phyloP scores from a whole-genome alignment of 2,797 vertebrate species.

The Enteromius paludinosus region DNA sequence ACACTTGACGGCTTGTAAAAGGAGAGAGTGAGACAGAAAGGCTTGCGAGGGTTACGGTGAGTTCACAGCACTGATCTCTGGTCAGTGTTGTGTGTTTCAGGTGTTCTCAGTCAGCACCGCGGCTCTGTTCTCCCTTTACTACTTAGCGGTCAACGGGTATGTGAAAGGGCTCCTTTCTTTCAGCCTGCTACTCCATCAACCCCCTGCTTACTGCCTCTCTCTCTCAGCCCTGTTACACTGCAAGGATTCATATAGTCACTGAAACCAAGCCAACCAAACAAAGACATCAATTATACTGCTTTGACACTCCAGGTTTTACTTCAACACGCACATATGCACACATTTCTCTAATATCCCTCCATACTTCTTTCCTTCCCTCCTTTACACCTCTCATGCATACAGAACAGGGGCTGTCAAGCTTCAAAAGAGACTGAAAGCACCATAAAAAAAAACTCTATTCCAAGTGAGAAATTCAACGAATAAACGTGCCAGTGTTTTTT shows the following conservation, averaged over 20 bases:
- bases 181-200: conserved; percentile 37
- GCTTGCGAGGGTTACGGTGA: conserved; percentile 20
- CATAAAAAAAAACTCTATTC: neutral
- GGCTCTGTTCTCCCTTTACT: conserved; percentile 49
- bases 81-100: conserved; percentile 47
- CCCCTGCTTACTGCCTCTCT: conserved; percentile 28
- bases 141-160: conserved; percentile 45
- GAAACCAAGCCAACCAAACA: conserved; percentile 62
- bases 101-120: conserved; percentile 53
- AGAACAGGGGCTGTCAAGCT: conserved; percentile 18
- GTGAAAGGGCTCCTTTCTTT: conserved; percentile 70
- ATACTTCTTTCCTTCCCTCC: conserved; percentile 23
- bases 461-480: neutral
- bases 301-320: conserved; percentile 57
- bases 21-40: conserved; percentile 9
- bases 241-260: conserved; percentile 58
- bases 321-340: conserved; percentile 25
- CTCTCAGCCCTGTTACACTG: conserved; percentile 55
- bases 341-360: conserved; percentile 30
- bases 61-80: conserved; percentile 49
- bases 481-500: neutral
- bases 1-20: conserved; percentile 24
- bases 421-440: conserved; percentile 18
- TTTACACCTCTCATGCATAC: conserved; percentile 34
- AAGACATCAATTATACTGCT: conserved; percentile 66